Conservation (phyloP, 2,113 vertebrate species). For the Mastomys coucha region DNA sequence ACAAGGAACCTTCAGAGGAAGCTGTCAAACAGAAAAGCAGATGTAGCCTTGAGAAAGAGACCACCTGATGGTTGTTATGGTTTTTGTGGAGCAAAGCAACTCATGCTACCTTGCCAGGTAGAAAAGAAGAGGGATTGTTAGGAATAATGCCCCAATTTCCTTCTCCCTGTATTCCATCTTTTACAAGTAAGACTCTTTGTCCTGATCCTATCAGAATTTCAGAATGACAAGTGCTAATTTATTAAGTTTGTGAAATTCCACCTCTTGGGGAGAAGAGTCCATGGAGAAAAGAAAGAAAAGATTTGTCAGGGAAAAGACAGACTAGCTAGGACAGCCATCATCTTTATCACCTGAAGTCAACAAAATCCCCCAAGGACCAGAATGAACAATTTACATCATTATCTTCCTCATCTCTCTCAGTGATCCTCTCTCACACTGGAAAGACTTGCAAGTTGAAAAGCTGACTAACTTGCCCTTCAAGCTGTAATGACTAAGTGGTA, state of each 20-base stretch:
- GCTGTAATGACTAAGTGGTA: neutral
- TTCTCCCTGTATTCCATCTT: neutral
- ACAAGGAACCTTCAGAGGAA: neutral
- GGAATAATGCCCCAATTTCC: neutral
- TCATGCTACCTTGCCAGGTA: neutral
- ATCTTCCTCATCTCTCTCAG: neutral
- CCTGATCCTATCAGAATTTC: neutral
- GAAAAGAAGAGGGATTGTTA: neutral
- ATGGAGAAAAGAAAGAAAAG: neutral
- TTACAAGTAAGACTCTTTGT: neutral
- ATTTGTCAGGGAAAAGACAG: neutral
- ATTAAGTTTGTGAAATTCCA: neutral
- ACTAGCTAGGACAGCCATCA: neutral
- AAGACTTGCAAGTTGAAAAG: neutral
- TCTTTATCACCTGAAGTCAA: conserved; percentile 16
- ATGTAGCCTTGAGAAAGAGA: neutral
- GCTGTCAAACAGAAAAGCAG: neutral
- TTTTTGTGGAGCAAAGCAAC: neutral
- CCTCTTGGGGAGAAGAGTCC: neutral
- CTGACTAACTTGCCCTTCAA: neutral
- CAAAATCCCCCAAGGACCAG: neutral
- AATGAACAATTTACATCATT: neutral
- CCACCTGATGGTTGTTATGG: neutral
- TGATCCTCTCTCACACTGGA: neutral
- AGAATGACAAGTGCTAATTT: neutral